These are phyloP conservation scores for Ophion slaviceki DNA, from an alignment of 2,888 invertebrate genomes.

Conservation along the genomic window DNA sequence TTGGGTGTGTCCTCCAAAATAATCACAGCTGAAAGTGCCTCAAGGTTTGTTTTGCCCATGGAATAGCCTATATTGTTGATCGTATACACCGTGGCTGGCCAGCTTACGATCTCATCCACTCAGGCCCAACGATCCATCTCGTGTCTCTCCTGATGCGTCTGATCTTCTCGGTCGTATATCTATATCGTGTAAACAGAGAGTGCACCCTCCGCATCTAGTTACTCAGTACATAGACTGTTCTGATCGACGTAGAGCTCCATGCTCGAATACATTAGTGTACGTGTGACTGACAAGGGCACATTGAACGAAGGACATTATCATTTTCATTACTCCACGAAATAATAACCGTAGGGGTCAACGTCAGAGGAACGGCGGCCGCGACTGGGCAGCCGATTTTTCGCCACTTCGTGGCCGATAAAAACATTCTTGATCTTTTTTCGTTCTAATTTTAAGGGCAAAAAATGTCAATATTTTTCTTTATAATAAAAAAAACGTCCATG, in stretches of 20 bases:
- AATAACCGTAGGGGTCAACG: neutral
- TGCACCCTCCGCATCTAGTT: constrained; percentile 20
- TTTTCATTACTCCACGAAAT: no score
- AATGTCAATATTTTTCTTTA: no score
- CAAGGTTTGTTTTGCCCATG: neutral
- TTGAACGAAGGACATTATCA: neutral
- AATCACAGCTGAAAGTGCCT: neutral
- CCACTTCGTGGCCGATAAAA: no score
- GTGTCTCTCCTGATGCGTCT: constrained; percentile 28
- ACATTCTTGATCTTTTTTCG: no score
- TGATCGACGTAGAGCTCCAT: constrained; percentile 34
- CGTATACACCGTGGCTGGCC: constrained; percentile 36
- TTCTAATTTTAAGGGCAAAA: no score
- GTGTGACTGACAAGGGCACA: constrained; percentile 9
- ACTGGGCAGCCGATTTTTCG: no score
- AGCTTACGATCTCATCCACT: constrained; percentile 56
- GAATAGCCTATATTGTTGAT: constrained; percentile 29
- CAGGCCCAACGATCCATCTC: constrained; percentile 45
- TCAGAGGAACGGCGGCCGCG: neutral
- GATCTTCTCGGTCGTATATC: neutral
- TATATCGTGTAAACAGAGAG: neutral
- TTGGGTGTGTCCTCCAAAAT: no score
- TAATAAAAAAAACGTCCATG: no score
- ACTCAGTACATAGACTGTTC: constrained; percentile 27
- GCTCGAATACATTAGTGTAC: constrained; percentile 15